These are phyloP conservation scores for Rapana venosa DNA, from an alignment of 2,888 invertebrate species.

Conservation along the genomic window DNA sequence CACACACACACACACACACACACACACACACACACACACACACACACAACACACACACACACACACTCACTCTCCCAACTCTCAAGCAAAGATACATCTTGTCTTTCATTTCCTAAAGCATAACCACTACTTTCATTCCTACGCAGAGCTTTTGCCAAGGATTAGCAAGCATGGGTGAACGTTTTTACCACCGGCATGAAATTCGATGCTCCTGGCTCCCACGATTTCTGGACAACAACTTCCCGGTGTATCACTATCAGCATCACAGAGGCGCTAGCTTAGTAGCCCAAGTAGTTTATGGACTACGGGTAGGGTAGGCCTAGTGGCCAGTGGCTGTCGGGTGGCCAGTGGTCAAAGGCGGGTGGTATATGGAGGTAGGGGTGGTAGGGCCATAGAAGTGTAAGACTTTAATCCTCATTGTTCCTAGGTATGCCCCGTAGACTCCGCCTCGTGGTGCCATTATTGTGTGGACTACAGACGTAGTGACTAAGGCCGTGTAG, in stretches of 20 bases:
- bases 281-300: constrained; percentile 13
- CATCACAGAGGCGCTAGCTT: neutral
- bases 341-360: neutral
- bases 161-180: no score
- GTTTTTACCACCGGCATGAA: no score
- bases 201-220: no score
- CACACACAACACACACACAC: neutral
- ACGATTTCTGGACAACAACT: neutral
- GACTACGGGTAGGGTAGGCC: neutral
- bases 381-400: neutral
- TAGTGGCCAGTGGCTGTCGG: neutral
- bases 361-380: neutral
- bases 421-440: no score
- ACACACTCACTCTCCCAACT: neutral
- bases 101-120: no score
- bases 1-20: neutral
- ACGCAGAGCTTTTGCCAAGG: no score
- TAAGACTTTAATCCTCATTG: neutral
- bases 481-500: no score
- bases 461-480: no score
- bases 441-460: no score
- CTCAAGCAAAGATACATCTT: no score
- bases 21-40: neutral
- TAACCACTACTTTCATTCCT: no score
- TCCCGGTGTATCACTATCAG: neutral